Base-by-base conservation (phyloP, 2,113 vertebrate species). In the Cottus gobio region DNA sequence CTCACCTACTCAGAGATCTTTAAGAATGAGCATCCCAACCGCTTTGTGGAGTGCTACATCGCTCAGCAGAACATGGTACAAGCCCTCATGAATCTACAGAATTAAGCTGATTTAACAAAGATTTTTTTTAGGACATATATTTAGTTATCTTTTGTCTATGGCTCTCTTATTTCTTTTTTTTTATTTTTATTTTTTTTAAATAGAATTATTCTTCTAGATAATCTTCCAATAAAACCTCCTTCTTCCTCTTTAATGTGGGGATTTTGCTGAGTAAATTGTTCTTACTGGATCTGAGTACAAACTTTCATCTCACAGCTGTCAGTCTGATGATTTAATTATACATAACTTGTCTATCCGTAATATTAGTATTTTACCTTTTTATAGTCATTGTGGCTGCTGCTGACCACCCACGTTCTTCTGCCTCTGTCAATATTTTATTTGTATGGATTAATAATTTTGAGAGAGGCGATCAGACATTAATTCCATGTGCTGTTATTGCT, bases 61-160 rank as follows among this genome's bases (percentile, higher is more conserved):
- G 96, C 98, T 24, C 97, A 99, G 85, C 97, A 99, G 91, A 99
- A 99, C 92, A 98, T 99, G 97, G 97, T 99, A 94, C 63, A 77
- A 85, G 34, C 2, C 52, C 26, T 16, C 13, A 42, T 20, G 1
- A 66, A 26, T 39, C 4, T 31, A 10, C 1, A 68, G 3, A 57
- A 48, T 48, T 39, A 68, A 31, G 2, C 1, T 18, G 50, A 7
- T 42, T 63, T 67, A 15, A 60, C 11, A 31, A 79, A 28, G 6
- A 4, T 42, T 20, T 44, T 20, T 44, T 61, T 54, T n/a, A 44
- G 26, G 2, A 42, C 4, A 36, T 12, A 57, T n/a, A 37, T 63
- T 11, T 63, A 31, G 2, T 2, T 54, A 9, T 42, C 30, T 54
- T 57, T 48, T 28, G 64, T 69, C 7, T 34, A 44, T 60, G 48